Evolutionary conservation across 2,113 vertebrate genomes (phyloP).

Genomic region (Istiophorus platypterus): DNA sequence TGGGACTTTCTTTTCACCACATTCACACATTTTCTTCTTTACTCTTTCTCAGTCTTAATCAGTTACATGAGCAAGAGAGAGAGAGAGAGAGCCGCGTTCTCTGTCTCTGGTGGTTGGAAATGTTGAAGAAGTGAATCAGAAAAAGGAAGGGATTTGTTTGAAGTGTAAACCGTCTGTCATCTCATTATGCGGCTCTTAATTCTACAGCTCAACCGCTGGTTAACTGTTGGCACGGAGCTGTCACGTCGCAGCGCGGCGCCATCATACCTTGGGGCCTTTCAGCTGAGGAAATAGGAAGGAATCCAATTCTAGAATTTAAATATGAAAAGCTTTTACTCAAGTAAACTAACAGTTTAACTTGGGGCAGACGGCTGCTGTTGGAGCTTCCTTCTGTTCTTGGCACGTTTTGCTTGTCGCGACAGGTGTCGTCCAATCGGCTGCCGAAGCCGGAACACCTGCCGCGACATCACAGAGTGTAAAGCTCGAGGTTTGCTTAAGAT

Average conservation of each 20-base stretch:
- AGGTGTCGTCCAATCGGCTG: background rate
- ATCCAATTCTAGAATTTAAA: no score
- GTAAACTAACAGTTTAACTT: no score
- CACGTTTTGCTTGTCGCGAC: background rate
- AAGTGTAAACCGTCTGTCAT: background rate
- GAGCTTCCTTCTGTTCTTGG: no score
- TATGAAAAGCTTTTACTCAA: no score
- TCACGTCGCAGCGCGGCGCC: no score
- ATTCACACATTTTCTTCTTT: background rate
- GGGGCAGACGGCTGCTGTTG: no score
- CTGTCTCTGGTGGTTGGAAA: background rate
- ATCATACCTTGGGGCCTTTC: background rate
- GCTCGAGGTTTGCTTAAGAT: background rate
- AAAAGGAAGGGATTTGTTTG: no score
- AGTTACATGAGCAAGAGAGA: no score
- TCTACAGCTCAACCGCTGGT: background rate
- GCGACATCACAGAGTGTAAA: background rate
- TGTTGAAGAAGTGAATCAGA: background rate
- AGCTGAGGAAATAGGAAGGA: background rate
- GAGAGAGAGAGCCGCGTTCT: no score
- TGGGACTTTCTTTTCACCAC: slow-evolving; percentile 10
- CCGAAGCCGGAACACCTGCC: background rate
- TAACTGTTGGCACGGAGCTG: no score
- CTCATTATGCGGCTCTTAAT: background rate
- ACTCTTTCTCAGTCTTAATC: background rate